These are phyloP conservation scores for Apamea anceps DNA, from an alignment of 2,888 invertebrate genomes.

Conservation along the genomic window DNA sequence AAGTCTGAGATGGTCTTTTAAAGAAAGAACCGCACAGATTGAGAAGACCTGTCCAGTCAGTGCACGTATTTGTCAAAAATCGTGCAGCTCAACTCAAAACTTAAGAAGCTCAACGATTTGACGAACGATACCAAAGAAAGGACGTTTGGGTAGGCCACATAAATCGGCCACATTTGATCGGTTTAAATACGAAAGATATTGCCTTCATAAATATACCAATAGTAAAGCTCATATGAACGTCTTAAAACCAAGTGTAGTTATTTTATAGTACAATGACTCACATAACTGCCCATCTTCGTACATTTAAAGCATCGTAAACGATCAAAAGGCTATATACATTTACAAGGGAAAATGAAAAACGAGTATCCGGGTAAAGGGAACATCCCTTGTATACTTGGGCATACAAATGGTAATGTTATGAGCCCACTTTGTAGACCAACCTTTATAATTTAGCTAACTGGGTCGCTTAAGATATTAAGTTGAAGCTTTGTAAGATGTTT, in stretches of 20 bases:
- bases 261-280: conserved; percentile 41
- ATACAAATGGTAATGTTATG: conserved; percentile 44
- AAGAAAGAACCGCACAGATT: too few species aligned
- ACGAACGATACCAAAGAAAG: too few species aligned
- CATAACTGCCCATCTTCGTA: conserved; percentile 37
- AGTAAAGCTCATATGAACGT: conserved; percentile 5
- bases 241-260: conserved; percentile 28
- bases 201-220: conserved; percentile 5
- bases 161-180: not conserved
- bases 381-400: conserved; percentile 32
- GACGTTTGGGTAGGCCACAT: too few species aligned
- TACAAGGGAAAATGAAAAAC: conserved; percentile 39
- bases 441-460: conserved; percentile 34
- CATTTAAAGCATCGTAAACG: conserved; percentile 40
- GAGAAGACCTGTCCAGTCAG: too few species aligned
- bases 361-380: conserved; percentile 48
- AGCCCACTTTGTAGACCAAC: conserved; percentile 31
- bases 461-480: conserved; percentile 26
- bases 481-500: conserved; percentile 27
- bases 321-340: conserved; percentile 33
- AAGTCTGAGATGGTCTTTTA: too few species aligned
- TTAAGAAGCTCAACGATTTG: too few species aligned
- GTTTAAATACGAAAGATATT: conserved; percentile 7
- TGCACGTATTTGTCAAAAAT: too few species aligned
- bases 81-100: too few species aligned